These are phyloP conservation scores for Oryzias sinensis DNA, from an alignment of 2,797 vertebrate species.

Conservation along the genomic window DNA sequence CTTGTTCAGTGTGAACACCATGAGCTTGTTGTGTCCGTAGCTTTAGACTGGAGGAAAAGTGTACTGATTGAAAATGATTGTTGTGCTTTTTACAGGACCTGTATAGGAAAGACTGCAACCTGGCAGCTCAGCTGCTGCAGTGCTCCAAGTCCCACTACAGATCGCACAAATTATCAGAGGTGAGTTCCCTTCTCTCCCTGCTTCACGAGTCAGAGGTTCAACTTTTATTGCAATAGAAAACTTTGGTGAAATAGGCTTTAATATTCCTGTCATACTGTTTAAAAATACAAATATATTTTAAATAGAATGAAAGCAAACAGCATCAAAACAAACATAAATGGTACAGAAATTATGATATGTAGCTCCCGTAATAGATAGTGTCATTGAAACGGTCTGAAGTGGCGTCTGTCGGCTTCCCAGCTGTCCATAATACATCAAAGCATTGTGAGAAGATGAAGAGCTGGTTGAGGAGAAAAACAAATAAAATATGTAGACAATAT, in stretches of 20 bases:
- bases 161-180: constrained; percentile 92
- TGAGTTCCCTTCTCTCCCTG: constrained; percentile 59
- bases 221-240: background rate
- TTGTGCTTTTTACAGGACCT: constrained; percentile 80
- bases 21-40: background rate
- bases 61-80: constrained; percentile 20
- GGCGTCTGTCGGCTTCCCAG: constrained; percentile 36
- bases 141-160: constrained; percentile 92
- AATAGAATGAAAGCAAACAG: background rate
- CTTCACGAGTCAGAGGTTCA: constrained; percentile 6
- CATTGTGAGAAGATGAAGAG: constrained; percentile 25
- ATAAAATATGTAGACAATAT: constrained; percentile 2
- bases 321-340: constrained; percentile 3
- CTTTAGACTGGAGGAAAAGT: constrained; percentile 14
- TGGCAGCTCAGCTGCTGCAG: constrained; percentile 94
- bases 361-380: constrained; percentile 12
- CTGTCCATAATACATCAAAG: constrained; percentile 29
- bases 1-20: too few relatives aligned
- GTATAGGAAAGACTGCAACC: constrained; percentile 96
- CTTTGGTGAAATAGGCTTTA: background rate
- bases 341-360: constrained; percentile 3
- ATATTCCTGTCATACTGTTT: background rate
- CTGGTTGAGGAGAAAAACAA: constrained; percentile 15
- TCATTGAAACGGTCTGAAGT: constrained; percentile 46
- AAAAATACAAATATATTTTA: background rate